Conservation (phyloP, 1,140 invertebrate genomes). For the Colletes latitarsis region DNA sequence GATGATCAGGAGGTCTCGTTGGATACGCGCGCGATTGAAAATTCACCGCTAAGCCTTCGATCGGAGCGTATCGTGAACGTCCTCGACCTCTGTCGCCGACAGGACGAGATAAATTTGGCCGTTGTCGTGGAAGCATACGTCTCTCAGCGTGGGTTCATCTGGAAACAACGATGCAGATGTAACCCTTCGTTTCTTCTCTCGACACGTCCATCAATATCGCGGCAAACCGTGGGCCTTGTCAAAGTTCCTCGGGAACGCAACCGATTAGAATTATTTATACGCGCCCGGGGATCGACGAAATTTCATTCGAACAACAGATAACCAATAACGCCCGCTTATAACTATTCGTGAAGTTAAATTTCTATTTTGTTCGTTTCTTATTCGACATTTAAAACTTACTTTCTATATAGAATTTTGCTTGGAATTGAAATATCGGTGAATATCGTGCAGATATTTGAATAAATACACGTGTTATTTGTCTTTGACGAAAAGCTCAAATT, state of each 20-base stretch:
- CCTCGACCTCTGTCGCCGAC: conserved; percentile 65
- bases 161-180: conserved; percentile 66
- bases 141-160: conserved; percentile 67
- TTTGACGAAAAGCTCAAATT: no score
- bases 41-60: conserved; percentile 12
- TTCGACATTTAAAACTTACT: no score
- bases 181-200: conserved; percentile 56
- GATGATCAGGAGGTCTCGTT: no score
- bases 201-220: conserved; percentile 66
- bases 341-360: no score
- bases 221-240: conserved; percentile 45
- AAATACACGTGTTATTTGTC: no score
- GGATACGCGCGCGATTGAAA: no score
- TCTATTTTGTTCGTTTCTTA: no score
- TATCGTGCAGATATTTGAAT: no score
- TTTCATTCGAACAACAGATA: no score
- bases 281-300: neutral
- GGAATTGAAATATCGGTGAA: no score
- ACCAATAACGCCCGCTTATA: no score
- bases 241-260: conserved; percentile 5
- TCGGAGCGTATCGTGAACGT: conserved; percentile 49
- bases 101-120: conserved; percentile 65
- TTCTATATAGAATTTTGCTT: no score
- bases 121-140: conserved; percentile 57
- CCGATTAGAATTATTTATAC: conserved; percentile 52